Conservation (phyloP, 2,888 invertebrate species). For the Formica aserva region DNA sequence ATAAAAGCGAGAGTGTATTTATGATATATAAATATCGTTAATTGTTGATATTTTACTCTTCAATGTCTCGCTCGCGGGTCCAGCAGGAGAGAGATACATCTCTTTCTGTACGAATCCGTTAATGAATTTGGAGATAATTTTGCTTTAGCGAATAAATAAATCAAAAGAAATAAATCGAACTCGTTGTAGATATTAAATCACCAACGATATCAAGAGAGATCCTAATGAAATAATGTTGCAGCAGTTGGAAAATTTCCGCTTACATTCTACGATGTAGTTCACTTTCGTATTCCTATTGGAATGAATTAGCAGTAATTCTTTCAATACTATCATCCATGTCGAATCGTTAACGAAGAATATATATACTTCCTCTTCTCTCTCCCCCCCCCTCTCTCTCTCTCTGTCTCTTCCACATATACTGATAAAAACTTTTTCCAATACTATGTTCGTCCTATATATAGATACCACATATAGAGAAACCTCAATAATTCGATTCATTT, state of each 20-base stretch:
- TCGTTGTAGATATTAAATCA: not conserved
- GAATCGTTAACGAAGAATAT: not conserved
- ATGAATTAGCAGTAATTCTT: conserved; percentile 49
- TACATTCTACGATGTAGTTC: not conserved
- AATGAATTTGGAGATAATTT: not conserved
- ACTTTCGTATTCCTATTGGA: not conserved
- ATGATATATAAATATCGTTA: not conserved
- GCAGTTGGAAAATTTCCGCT: conserved; percentile 12
- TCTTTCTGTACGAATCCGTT: not conserved
- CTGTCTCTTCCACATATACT: not conserved
- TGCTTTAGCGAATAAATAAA: not conserved
- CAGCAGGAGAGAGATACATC: not conserved
- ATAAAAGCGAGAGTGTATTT: no score
- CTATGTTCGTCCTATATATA: conserved; percentile 3
- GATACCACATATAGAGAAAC: not conserved
- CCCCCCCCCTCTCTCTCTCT: not conserved
- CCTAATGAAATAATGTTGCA: not conserved
- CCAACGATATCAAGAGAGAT: not conserved
- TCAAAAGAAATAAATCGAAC: not conserved
- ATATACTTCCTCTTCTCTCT: not conserved
- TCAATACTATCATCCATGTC: conserved; percentile 17
- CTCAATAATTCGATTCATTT: conserved; percentile 36
- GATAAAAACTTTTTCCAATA: conserved; percentile 71
- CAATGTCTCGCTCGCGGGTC: not conserved
- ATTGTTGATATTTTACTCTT: not conserved